Conservation (phyloP, 2,797 vertebrate species). For the Helarctos malayanus region DNA sequence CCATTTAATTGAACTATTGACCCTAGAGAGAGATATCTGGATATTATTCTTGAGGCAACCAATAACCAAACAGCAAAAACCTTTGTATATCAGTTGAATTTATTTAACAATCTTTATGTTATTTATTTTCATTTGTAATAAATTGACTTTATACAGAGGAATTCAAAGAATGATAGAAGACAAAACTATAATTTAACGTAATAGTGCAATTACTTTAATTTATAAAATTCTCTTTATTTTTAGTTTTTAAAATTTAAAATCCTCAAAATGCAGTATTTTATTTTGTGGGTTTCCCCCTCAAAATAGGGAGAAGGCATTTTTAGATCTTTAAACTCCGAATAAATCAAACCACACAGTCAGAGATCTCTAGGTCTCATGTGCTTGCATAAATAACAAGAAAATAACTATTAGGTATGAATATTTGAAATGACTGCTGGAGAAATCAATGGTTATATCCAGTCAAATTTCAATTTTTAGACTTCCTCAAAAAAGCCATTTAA, state of each 20-base stretch:
- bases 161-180: neutral
- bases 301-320: slow-evolving; percentile 83
- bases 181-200: neutral
- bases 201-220: neutral
- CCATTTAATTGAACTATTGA: neutral
- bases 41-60: slow-evolving; percentile 1
- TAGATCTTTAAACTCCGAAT: slow-evolving; percentile 54
- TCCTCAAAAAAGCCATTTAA: slow-evolving; percentile 84
- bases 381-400: slow-evolving; percentile 86
- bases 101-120: slow-evolving; percentile 16
- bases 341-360: slow-evolving; percentile 79
- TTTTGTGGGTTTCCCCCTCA: slow-evolving; percentile 78
- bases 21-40: neutral
- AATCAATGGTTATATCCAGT: slow-evolving; percentile 85
- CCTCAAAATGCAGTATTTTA: slow-evolving; percentile 85
- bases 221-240: slow-evolving; percentile 43
- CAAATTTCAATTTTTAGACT: slow-evolving; percentile 77
- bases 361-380: slow-evolving; percentile 70
- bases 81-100: neutral
- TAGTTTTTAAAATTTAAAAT: slow-evolving; percentile 86
- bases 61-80: neutral
- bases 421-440: slow-evolving; percentile 83
- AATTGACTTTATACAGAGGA: neutral
- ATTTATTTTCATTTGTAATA: neutral
- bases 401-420: slow-evolving; percentile 84